Percentiles rank a stretch among this genome's conserved stretches.
These are phyloP conservation scores for Cavia aperea DNA, from an alignment of 2,113 vertebrate genomes.

Conservation along the genomic window DNA sequence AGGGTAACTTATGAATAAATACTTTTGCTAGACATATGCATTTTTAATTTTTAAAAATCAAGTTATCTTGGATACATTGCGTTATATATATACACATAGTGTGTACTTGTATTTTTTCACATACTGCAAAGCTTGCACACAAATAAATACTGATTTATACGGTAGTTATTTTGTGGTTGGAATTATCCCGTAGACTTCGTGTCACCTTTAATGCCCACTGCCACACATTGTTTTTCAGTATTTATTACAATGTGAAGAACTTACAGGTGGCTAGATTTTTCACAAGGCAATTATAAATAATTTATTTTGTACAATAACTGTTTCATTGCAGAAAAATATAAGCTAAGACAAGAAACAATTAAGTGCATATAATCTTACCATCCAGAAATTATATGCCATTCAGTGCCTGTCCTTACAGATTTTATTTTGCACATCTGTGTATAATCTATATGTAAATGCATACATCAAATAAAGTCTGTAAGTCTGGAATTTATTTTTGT, in stretches of 20 bases:
- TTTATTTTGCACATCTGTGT: constrained; percentile 32
- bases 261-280: constrained; percentile 26
- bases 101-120: background rate
- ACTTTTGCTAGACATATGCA: background rate
- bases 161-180: constrained; percentile 27
- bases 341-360: constrained; percentile 21
- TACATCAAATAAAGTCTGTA: background rate
- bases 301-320: background rate
- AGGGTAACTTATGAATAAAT: background rate
- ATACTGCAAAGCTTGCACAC: background rate
- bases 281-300: constrained; percentile 1
- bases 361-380: background rate
- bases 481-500: background rate
- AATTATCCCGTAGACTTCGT: background rate
- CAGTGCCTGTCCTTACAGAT: background rate
- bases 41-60: background rate
- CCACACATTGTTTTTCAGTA: background rate
- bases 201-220: background rate
- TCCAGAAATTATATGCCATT: constrained; percentile 28
- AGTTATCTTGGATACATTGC: background rate
- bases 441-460: background rate
- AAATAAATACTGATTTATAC: background rate
- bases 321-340: constrained; percentile 35
- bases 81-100: background rate
- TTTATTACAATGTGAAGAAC: constrained; percentile 27